A percentile compares a stretch with the other conserved stretches of the same genome.
phyloP scores from a whole-genome alignment of 2,888 invertebrate genomes.

The Cotesia congregata region DNA sequence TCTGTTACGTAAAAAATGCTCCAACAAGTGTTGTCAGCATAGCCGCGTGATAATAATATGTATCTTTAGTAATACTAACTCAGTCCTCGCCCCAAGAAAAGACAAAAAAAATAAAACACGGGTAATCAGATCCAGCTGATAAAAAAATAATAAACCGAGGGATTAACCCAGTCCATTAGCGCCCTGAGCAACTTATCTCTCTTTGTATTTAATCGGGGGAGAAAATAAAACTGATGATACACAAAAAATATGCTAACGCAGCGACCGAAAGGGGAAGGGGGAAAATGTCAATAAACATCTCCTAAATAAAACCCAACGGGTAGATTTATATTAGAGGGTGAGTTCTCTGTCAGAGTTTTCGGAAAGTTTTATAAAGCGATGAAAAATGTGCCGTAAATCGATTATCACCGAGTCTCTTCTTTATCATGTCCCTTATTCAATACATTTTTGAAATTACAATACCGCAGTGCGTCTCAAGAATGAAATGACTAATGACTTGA shows the following conservation, averaged over 20 bases:
- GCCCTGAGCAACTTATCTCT: slow-evolving; percentile 29
- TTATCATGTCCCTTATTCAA: not conserved
- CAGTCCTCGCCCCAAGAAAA: too few species aligned
- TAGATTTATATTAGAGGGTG: slow-evolving; percentile 1
- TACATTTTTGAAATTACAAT: not conserved
- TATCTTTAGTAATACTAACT: too few species aligned
- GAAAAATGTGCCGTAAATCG: not conserved
- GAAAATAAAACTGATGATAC: slow-evolving; percentile 44
- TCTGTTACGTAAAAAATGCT: too few species aligned
- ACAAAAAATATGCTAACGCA: slow-evolving; percentile 49
- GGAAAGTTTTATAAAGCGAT: not conserved
- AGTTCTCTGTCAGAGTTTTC: slow-evolving; percentile 5
- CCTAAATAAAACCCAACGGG: not conserved
- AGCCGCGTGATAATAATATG: too few species aligned
- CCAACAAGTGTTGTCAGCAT: too few species aligned
- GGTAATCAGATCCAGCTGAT: too few species aligned
- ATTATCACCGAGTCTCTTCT: not conserved
- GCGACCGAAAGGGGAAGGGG: slow-evolving; percentile 3
- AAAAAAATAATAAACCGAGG: slow-evolving; percentile 7
- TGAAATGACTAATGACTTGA: not conserved
- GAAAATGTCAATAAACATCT: not conserved
- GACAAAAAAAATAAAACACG: too few species aligned
- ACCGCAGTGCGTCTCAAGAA: not conserved
- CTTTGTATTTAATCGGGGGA: slow-evolving; percentile 10
- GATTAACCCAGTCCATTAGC: slow-evolving; percentile 40